These are phyloP conservation scores for Hypsopygia costalis DNA, from an alignment of 2,888 invertebrate species.

Conservation along the genomic window DNA sequence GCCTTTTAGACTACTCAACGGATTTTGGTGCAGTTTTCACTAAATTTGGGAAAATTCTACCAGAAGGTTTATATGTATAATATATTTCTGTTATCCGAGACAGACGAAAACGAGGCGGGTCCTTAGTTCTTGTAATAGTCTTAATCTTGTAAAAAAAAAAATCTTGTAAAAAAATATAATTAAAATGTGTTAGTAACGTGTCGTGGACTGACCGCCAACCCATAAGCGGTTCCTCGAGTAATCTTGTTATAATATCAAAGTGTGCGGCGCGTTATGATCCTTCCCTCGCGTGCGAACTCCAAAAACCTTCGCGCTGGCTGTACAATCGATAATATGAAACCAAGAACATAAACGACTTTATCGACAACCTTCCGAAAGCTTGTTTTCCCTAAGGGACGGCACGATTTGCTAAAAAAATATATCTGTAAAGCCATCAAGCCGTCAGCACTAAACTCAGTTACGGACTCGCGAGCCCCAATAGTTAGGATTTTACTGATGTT, in stretches of 20 bases:
- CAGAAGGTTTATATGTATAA: no score
- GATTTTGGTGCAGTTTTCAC: no score
- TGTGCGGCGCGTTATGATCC: conserved; percentile 56
- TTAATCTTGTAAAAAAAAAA: no score
- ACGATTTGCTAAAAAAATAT: conserved; percentile 43
- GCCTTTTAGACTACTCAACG: no score
- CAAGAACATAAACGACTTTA: conserved; percentile 60
- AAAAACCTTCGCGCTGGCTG: conserved; percentile 53
- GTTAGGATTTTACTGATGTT: conserved; percentile 6
- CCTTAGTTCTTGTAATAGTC: no score
- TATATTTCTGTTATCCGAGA: no score
- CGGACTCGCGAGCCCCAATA: conserved; percentile 30
- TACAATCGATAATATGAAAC: conserved; percentile 60
- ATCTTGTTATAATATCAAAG: conserved; percentile 64
- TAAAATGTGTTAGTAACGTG: no score
- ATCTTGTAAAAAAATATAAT: no score
- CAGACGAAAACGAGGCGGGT: no score
- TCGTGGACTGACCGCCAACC: conserved; percentile 25
- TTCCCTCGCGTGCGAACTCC: conserved; percentile 66
- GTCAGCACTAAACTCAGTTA: conserved; percentile 36
- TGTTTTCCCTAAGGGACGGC: conserved; percentile 43
- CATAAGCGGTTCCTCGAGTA: conserved; percentile 47
- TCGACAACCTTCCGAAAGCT: conserved; percentile 48
- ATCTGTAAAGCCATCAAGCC: conserved; percentile 49
- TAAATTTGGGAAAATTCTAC: no score